Evolutionary conservation across 2,113 vertebrate genomes (phyloP).

Genomic region (Sceloporus tristichus): DNA sequence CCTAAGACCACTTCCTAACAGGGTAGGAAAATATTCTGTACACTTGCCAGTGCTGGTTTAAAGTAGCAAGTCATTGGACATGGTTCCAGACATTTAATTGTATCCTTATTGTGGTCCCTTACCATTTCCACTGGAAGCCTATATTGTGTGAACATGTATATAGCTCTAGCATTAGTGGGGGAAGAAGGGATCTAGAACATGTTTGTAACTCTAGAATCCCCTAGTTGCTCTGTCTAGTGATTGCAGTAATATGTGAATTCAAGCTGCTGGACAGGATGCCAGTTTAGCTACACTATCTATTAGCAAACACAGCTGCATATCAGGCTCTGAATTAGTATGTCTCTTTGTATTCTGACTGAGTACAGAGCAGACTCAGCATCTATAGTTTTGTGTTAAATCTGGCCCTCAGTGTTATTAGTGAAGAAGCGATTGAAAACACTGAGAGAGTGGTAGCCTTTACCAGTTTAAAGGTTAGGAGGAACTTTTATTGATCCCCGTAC

Average conservation of each 20-base stretch:
- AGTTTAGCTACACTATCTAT: not conserved
- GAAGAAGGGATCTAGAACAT: not conserved
- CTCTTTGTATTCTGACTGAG: not conserved
- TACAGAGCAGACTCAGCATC: not conserved
- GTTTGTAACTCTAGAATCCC: not conserved
- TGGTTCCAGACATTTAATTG: not conserved
- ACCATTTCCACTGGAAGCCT: not conserved
- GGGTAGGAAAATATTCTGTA: not conserved
- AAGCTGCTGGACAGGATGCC: not conserved
- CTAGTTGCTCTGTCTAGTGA: not conserved
- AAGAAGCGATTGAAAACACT: not conserved
- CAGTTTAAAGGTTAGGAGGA: not conserved
- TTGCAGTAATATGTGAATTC: not conserved
- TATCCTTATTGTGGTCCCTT: not conserved
- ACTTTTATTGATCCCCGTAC: not conserved
- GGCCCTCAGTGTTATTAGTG: not conserved
- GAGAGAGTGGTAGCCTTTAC: not conserved
- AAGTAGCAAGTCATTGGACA: no score
- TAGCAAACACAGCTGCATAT: not conserved
- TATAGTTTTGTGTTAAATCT: not conserved
- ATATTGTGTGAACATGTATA: not conserved
- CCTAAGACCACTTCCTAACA: not conserved
- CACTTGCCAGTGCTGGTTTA: not conserved
- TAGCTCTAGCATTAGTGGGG: not conserved
- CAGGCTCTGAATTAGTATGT: not conserved